Evolutionary conservation across 2,113 vertebrate genomes (phyloP).

Genomic region (Cyprinodon tularosa): DNA sequence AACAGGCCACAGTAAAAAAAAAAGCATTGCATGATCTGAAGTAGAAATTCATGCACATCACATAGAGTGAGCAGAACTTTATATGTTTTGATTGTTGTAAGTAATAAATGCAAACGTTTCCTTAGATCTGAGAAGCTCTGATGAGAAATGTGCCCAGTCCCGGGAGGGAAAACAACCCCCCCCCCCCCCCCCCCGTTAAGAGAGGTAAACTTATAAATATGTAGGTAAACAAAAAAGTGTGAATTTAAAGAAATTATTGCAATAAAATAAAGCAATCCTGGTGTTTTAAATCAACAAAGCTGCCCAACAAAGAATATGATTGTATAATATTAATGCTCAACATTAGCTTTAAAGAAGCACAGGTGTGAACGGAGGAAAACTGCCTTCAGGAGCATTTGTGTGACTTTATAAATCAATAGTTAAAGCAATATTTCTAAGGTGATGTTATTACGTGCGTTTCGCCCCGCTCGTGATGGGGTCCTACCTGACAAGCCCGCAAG

Average conservation of each 20-base stretch:
- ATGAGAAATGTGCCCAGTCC: conserved; percentile 9
- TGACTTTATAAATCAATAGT: not conserved
- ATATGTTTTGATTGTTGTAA: not conserved
- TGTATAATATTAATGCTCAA: not conserved
- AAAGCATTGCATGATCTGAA: conserved; percentile 57
- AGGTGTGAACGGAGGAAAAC: not conserved
- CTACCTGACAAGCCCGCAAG: conserved; percentile 47
- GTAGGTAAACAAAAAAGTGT: not conserved
- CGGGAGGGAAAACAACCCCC: conserved; percentile 33
- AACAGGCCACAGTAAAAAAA: conserved; percentile 68
- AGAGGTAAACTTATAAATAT: not conserved
- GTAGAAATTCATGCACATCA: conserved; percentile 46
- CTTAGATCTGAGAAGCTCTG: too few relatives aligned
- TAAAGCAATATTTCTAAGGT: not conserved
- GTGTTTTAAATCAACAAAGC: not conserved
- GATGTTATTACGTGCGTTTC: not conserved
- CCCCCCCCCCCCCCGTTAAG: not conserved
- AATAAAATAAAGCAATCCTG: not conserved
- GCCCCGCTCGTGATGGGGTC: conserved; percentile 13
- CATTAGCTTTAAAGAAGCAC: not conserved
- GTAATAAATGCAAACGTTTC: not conserved
- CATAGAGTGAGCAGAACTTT: conserved; percentile 1
- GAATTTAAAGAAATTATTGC: not conserved
- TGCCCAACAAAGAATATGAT: not conserved
- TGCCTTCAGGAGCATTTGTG: not conserved